Conservation (phyloP, 2,888 invertebrate species). For the Muschampia plurimacula region DNA sequence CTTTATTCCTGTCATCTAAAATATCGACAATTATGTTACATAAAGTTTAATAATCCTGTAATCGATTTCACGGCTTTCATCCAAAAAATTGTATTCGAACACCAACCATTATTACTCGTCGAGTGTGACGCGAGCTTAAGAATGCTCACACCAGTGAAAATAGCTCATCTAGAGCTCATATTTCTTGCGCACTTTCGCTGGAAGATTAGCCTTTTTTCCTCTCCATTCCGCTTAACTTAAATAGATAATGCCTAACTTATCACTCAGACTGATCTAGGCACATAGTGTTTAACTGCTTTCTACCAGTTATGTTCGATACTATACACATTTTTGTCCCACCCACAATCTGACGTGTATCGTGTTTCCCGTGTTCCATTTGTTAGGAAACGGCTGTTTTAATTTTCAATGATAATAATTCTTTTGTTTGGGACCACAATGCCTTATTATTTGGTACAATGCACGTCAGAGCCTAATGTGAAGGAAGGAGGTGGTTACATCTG, state of each 20-base stretch:
- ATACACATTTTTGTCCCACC: constrained; percentile 31
- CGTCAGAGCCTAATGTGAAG: background rate
- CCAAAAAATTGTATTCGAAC: constrained; percentile 3
- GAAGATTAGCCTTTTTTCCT: constrained; percentile 55
- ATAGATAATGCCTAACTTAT: constrained; percentile 50
- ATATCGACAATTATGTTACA: constrained; percentile 14
- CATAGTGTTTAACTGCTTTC: constrained; percentile 54
- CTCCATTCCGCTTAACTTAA: constrained; percentile 50
- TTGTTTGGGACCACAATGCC: constrained; percentile 39
- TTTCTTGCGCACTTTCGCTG: constrained; percentile 63
- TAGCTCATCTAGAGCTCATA: constrained; percentile 38
- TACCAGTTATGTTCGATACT: constrained; percentile 45
- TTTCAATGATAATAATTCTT: constrained; percentile 34
- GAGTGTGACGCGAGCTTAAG: constrained; percentile 28
- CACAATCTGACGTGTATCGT: constrained; percentile 23
- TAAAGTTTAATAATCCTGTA: constrained; percentile 10
- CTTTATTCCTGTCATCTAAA: background rate
- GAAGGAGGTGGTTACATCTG: constrained; percentile 30
- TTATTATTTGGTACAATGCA: constrained; percentile 29
- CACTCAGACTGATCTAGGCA: constrained; percentile 55
- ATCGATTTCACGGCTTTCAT: constrained; percentile 24
- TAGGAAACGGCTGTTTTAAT: constrained; percentile 14
- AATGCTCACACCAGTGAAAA: constrained; percentile 20
- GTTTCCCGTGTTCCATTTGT: constrained; percentile 29
- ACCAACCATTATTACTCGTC: background rate